Evolutionary conservation across 2,113 vertebrate species (phyloP).

Genomic region (Parus major): DNA sequence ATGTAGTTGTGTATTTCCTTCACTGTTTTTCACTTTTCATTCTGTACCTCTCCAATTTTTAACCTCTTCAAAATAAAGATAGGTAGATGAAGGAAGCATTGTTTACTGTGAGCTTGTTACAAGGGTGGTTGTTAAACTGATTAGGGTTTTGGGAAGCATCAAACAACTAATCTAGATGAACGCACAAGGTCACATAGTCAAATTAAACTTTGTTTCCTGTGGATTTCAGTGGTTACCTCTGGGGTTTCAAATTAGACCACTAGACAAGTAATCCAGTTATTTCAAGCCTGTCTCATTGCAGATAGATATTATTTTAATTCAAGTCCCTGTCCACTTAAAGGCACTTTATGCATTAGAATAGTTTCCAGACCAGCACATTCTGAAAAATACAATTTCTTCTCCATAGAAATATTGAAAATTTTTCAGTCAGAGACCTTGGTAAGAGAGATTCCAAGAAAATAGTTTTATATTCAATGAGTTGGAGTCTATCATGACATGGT

Average conservation of each 20-base stretch:
- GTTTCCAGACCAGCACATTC: not conserved
- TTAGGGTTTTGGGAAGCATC: not conserved
- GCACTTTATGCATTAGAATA: not conserved
- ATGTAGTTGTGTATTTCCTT: not conserved
- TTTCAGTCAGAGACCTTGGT: not conserved
- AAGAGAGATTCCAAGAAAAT: not conserved
- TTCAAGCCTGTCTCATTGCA: not conserved
- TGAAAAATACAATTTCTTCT: not conserved
- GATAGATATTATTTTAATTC: not conserved
- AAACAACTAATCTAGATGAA: not conserved
- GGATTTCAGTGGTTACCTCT: not conserved
- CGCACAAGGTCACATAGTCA: not conserved
- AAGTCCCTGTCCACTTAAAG: not conserved
- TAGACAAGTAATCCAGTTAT: not conserved
- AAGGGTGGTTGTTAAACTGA: not conserved
- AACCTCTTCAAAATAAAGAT: not conserved
- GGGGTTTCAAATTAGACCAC: not conserved
- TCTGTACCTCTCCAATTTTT: not conserved
- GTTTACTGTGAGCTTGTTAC: not conserved
- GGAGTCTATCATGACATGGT: not conserved
- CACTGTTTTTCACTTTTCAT: not conserved
- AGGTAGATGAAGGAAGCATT: not conserved
- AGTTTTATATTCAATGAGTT: not conserved
- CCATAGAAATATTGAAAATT: not conserved
- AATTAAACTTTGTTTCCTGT: not conserved